These are phyloP conservation scores for Beroe ovata DNA, from an alignment of 37 sponge, comb jelly and placozoan genomes.

Conservation along the genomic window DNA sequence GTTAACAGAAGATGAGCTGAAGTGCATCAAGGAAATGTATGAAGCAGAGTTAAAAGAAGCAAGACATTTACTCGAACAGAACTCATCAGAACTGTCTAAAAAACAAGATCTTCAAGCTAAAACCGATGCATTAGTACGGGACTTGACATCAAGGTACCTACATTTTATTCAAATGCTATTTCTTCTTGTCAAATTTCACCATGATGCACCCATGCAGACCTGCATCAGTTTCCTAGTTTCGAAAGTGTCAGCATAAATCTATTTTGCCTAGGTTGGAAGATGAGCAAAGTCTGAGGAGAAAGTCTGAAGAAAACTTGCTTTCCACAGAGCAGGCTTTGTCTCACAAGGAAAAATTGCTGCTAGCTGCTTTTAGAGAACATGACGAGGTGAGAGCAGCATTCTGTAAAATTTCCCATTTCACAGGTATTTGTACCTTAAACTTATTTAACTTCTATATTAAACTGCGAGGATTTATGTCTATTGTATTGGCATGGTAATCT, in stretches of 20 bases:
- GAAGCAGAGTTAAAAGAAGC: constrained; percentile 59
- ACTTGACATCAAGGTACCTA: constrained; percentile 44
- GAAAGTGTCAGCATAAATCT: too few relatives aligned
- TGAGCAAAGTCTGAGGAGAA: constrained; percentile 20
- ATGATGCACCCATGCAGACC: too few relatives aligned
- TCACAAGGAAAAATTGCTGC: constrained; percentile 55
- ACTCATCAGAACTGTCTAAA: constrained; percentile 46
- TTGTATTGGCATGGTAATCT: too few relatives aligned
- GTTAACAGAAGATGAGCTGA: constrained; percentile 62
- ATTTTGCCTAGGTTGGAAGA: constrained; percentile 50
- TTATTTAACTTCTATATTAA: too few relatives aligned
- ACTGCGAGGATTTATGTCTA: too few relatives aligned
- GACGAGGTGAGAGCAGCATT: too few relatives aligned
- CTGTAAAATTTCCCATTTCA: too few relatives aligned
- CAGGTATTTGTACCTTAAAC: too few relatives aligned
- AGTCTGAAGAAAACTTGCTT: constrained; percentile 41
- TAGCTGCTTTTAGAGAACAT: constrained; percentile 50
- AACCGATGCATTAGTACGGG: constrained; percentile 49
- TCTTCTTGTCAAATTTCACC: too few relatives aligned
- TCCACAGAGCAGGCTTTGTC: constrained; percentile 50
- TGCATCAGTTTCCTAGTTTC: too few relatives aligned
- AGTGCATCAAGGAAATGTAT: constrained; percentile 59
- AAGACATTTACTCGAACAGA: constrained; percentile 45
- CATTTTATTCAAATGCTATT: too few relatives aligned
- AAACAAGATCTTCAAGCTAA: constrained; percentile 42